Evolutionary conservation across 2,113 vertebrate genomes (phyloP).

Genomic region (Larimichthys polyactis): DNA sequence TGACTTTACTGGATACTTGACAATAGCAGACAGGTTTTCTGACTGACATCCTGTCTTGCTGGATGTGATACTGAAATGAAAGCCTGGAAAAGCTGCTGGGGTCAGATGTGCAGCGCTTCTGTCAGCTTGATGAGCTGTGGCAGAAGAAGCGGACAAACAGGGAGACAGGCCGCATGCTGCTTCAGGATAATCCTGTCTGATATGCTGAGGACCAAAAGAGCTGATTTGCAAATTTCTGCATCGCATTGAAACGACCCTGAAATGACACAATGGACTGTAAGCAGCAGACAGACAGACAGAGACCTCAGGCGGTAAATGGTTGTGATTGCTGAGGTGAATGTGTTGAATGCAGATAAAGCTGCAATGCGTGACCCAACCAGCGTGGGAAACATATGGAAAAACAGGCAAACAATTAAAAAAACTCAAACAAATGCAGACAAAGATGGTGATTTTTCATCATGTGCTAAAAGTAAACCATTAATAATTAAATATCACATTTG

Average conservation of each 20-base stretch:
- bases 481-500: not conserved
- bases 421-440: not conserved
- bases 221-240: conserved; percentile 74
- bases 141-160: conserved; percentile 58
- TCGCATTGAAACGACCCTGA: conserved; percentile 70
- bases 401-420: not conserved
- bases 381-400: conserved; percentile 5
- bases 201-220: conserved; percentile 67
- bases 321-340: conserved; percentile 57
- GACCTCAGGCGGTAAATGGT: conserved; percentile 36
- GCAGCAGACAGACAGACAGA: conserved; percentile 56
- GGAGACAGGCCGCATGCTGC: conserved; percentile 57
- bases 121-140: conserved; percentile 63
- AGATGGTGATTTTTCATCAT: not conserved
- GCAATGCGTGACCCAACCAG: not conserved
- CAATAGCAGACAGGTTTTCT: conserved; percentile 25
- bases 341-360: conserved; percentile 45
- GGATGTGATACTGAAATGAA: conserved; percentile 41
- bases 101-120: conserved; percentile 56
- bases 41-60: conserved; percentile 34
- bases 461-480: not conserved
- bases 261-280: conserved; percentile 63
- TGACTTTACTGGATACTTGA: conserved; percentile 14
- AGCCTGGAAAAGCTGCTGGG: conserved; percentile 57
- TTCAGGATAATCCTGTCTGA: conserved; percentile 78